Percentiles rank a stretch among this genome's conserved stretches.
These are phyloP conservation scores for Saxidomus purpurata DNA, from an alignment of 1,140 invertebrate genomes.

Conservation along the genomic window DNA sequence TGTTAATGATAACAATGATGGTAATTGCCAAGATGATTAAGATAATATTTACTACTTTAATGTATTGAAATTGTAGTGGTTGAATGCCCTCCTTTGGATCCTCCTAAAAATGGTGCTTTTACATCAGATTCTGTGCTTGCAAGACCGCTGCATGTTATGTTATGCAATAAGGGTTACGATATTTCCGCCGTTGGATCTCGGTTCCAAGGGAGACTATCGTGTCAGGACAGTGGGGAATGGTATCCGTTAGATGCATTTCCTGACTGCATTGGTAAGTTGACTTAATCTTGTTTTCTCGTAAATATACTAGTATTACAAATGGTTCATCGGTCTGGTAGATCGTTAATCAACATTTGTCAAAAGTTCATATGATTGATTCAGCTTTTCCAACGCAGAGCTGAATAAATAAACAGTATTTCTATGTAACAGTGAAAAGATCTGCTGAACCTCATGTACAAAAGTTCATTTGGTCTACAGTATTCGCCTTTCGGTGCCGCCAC, in stretches of 20 bases:
- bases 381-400: too few relatives aligned
- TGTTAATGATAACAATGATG: neutral
- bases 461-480: too few relatives aligned
- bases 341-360: too few relatives aligned
- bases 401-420: too few relatives aligned
- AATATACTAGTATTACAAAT: neutral
- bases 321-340: too few relatives aligned
- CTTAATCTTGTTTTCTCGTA: neutral
- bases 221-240: slow-evolving; percentile 37
- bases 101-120: neutral
- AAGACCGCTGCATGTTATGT: neutral
- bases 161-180: neutral
- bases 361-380: too few relatives aligned
- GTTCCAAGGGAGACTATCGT: slow-evolving; percentile 28
- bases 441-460: too few relatives aligned
- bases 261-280: slow-evolving; percentile 12
- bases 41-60: too few relatives aligned
- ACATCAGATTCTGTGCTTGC: slow-evolving; percentile 14
- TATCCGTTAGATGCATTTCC: slow-evolving; percentile 29
- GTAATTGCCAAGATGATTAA: too few relatives aligned
- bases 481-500: too few relatives aligned
- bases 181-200: neutral
- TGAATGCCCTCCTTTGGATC: slow-evolving; percentile 9
- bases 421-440: too few relatives aligned
- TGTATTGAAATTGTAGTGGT: neutral